phyloP scores from a whole-genome alignment of 2,888 invertebrate species.

The Dryococelus australis region DNA sequence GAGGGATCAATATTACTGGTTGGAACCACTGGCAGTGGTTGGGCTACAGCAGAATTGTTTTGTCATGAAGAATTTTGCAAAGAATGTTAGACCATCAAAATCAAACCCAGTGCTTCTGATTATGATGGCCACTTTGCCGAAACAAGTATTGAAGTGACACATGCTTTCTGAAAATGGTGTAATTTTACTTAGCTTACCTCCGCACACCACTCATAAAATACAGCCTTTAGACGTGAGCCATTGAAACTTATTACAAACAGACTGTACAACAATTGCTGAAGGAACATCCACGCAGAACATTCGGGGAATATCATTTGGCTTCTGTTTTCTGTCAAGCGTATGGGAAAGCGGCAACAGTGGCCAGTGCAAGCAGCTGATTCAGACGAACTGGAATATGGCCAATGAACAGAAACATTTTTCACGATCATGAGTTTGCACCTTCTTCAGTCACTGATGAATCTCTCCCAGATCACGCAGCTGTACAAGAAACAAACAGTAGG shows the following conservation, averaged over 20 bases:
- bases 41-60: not conserved
- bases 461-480: not conserved
- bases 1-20: not conserved
- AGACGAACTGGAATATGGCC: not conserved
- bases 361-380: not conserved
- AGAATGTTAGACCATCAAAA: not conserved
- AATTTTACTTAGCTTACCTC: not conserved
- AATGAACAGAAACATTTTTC: not conserved
- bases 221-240: constrained; percentile 5
- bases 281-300: not conserved
- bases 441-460: not conserved
- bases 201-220: not conserved
- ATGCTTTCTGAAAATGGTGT: not conserved
- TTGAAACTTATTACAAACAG: not conserved
- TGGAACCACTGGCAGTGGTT: not conserved
- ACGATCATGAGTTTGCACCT: not conserved
- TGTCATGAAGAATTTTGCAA: not conserved
- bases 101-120: not conserved
- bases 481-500: not conserved
- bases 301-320: constrained; percentile 4
- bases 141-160: not conserved
- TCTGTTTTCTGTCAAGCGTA: not conserved
- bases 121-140: not conserved
- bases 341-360: not conserved
- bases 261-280: not conserved